Conservation (phyloP, 2,113 vertebrate genomes). For the Furnarius figulus region DNA sequence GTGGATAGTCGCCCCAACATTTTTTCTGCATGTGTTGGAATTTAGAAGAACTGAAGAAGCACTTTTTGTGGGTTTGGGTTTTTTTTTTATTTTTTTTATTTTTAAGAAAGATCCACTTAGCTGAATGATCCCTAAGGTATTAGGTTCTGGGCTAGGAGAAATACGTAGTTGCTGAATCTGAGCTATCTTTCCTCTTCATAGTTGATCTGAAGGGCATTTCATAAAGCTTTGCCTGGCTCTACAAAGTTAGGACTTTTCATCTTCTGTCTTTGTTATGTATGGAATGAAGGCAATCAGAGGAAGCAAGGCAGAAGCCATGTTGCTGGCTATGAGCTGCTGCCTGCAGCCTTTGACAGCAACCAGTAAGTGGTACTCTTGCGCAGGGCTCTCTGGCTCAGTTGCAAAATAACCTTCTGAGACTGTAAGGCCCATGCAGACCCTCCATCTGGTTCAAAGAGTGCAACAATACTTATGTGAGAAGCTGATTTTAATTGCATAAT, state of each 20-base stretch:
- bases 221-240: neutral
- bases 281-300: neutral
- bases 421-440: neutral
- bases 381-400: neutral
- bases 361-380: neutral
- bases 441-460: neutral
- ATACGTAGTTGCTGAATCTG: neutral
- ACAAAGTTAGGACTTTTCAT: neutral
- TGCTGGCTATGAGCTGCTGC: neutral
- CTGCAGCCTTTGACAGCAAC: neutral
- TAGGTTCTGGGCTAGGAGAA: neutral
- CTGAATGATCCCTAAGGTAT: neutral
- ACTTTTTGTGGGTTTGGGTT: neutral
- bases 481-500: neutral
- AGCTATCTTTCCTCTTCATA: neutral
- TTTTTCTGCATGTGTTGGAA: neutral
- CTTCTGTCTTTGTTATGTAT: neutral
- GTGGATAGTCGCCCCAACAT: fast-evolving
- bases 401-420: neutral
- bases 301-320: neutral
- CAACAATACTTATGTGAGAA: neutral
- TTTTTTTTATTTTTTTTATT: neutral
- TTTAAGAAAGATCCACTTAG: neutral
- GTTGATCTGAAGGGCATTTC: neutral
- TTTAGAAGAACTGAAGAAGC: neutral